Base-by-base conservation (phyloP, 2,797 vertebrate species). In the Gadopsis marmoratus region DNA sequence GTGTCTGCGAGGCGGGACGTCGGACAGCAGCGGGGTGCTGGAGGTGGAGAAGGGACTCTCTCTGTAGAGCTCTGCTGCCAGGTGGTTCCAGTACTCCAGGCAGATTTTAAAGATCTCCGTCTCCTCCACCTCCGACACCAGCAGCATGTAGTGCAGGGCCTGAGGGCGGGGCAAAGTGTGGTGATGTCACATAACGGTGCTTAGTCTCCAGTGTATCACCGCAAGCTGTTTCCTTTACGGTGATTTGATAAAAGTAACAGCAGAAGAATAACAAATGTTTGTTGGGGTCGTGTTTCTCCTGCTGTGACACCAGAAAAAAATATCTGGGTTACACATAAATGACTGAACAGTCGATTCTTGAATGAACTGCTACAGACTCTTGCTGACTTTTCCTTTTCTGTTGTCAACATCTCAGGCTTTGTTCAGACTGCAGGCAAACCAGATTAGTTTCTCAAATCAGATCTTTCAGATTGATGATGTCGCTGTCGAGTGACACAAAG, bases 81-180 rank as follows among this genome's bases (percentile, higher is more conserved):
- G 92, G 84, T 99, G 98, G 94, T 99, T 99, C 98, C 98, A 99
- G 90, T 99, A 99, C 79, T 99, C 98, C 74, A 99, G 94, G 69
- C 98, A 99, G 82, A 99, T 99, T 94, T 99, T 99, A 79, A 99
- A 99, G 87, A 99, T 99, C 95, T 99, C 98, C 0, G 98, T 99
- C 95, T 99, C 98, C 91, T 99, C 98, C 76, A 99, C 97, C 94
- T 99, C 98, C 0, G 98, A 99, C 70, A 99, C 98, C 94, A 99
- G 71, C 79, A 99, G 89, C 98, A 99, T 99, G 89, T 85, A 94
- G 85, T 94, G 92, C 35, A 94, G 86, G 0, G 94, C 92, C 92
- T 93, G 74, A 19, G 54, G 43, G 74, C 1, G 23, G 12, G 51
- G 65, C 9, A 29, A 17, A 4, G 43, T 6, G 23, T 0, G 39